Percentiles rank a stretch among this genome's conserved stretches.
phyloP scores from a whole-genome alignment of 2,113 vertebrate genomes.

The Isichthys henryi region DNA sequence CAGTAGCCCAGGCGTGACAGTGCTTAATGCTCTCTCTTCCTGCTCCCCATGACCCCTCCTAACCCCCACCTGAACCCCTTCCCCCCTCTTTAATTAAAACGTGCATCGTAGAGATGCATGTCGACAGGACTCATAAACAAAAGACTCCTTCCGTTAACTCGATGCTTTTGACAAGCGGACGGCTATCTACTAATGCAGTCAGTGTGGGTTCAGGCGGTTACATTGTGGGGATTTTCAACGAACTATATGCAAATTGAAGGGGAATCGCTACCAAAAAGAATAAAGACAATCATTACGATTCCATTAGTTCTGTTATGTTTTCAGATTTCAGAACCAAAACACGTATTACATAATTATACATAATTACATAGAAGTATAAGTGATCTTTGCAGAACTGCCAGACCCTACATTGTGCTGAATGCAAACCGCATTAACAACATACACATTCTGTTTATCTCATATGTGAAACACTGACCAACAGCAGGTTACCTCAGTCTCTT shows the following conservation, averaged over 20 bases:
- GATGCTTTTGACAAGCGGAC: slow-evolving; percentile 18
- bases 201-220: not conserved
- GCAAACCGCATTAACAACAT: not conserved
- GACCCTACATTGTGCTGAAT: not conserved
- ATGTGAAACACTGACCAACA: not conserved
- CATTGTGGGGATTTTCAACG: not conserved
- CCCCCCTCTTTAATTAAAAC: slow-evolving; percentile 2
- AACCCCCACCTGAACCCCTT: not conserved
- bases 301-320: not conserved
- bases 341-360: not conserved
- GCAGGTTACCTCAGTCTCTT: not conserved
- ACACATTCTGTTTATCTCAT: not conserved
- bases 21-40: not conserved
- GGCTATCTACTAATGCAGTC: slow-evolving; percentile 11
- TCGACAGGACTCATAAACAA: slow-evolving; percentile 25
- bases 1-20: not conserved
- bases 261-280: not conserved
- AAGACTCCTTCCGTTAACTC: slow-evolving; percentile 19
- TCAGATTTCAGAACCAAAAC: not conserved
- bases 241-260: not conserved
- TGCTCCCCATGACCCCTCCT: not conserved
- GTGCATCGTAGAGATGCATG: slow-evolving; percentile 1
- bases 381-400: not conserved
- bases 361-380: not conserved
- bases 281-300: not conserved